phyloP scores from a whole-genome alignment of 2,888 invertebrate species.

The Rotaria magnacalcarata region DNA sequence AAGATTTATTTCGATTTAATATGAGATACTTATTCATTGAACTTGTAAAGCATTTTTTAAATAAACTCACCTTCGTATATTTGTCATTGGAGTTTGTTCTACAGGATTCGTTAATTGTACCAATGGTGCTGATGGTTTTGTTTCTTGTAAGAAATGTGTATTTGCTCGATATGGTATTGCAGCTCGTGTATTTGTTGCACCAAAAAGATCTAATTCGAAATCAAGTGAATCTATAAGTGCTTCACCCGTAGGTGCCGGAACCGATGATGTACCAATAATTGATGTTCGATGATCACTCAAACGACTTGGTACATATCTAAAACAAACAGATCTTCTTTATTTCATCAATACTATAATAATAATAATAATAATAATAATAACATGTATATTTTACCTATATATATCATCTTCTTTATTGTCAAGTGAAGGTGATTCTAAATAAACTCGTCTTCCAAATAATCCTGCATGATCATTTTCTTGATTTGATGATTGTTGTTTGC shows the following conservation, averaged over 20 bases:
- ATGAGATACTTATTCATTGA: too few relatives aligned
- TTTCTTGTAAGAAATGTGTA: not conserved
- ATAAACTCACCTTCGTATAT: not conserved
- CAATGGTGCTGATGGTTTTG: not conserved
- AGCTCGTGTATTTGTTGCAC: not conserved
- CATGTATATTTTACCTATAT: not conserved
- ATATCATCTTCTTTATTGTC: conserved; percentile 27
- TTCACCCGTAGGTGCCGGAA: not conserved
- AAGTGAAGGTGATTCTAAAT: conserved; percentile 12
- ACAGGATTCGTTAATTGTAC: not conserved
- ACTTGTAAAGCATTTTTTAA: too few relatives aligned
- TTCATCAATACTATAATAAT: too few relatives aligned
- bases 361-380: too few relatives aligned
- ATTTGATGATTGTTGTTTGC: not conserved
- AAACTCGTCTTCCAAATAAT: conserved; percentile 17
- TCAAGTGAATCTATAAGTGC: not conserved
- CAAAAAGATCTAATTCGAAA: conserved; percentile 11
- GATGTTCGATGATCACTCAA: not conserved
- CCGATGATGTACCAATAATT: not conserved
- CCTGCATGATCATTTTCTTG: not conserved
- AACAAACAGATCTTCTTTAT: not conserved
- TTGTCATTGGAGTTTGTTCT: not conserved
- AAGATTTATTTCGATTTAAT: too few relatives aligned
- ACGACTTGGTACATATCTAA: conserved; percentile 34
- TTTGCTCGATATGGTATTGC: not conserved